These are phyloP conservation scores for Triplophysa dalaica DNA, from an alignment of 2,113 vertebrate genomes.

Conservation along the genomic window DNA sequence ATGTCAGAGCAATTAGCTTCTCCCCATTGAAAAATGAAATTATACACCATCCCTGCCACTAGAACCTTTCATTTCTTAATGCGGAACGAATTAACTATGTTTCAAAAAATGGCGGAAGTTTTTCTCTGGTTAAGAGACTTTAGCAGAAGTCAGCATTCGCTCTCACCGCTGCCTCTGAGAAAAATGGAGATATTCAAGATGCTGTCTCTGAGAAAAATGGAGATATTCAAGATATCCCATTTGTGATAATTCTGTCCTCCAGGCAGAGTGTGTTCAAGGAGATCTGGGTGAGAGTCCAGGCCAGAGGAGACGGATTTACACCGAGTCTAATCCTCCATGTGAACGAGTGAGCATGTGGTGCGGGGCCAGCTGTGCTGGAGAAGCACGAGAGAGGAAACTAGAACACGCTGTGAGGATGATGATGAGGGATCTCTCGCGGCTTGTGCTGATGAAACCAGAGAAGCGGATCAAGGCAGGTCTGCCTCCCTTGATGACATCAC, in stretches of 20 bases:
- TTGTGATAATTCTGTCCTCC: background rate
- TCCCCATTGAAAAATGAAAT: conserved; percentile 52
- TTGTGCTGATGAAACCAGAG: conserved; percentile 55
- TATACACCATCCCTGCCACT: conserved; percentile 53
- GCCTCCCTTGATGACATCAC: conserved; percentile 25
- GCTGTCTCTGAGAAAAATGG: background rate
- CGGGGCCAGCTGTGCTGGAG: conserved; percentile 72
- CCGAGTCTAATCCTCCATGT: conserved; percentile 72
- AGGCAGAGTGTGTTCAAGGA: background rate
- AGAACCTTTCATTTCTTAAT: conserved; percentile 53
- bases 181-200: too few relatives aligned
- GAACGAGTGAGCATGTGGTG: conserved; percentile 75
- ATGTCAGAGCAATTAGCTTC: conserved; percentile 57
- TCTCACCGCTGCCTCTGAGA: background rate
- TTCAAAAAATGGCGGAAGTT: conserved; percentile 56
- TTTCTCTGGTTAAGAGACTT: background rate
- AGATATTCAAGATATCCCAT: background rate
- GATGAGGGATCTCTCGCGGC: conserved; percentile 73
- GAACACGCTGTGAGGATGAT: conserved; percentile 74
- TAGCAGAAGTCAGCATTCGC: background rate
- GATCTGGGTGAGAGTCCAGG: conserved; percentile 58
- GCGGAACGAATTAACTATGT: conserved; percentile 53
- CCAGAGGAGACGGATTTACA: conserved; percentile 66
- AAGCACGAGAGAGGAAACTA: conserved; percentile 62
- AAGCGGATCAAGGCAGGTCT: conserved; percentile 59